Base-by-base conservation (phyloP, 2,797 vertebrate genomes). In the Acridotheres tristis region DNA sequence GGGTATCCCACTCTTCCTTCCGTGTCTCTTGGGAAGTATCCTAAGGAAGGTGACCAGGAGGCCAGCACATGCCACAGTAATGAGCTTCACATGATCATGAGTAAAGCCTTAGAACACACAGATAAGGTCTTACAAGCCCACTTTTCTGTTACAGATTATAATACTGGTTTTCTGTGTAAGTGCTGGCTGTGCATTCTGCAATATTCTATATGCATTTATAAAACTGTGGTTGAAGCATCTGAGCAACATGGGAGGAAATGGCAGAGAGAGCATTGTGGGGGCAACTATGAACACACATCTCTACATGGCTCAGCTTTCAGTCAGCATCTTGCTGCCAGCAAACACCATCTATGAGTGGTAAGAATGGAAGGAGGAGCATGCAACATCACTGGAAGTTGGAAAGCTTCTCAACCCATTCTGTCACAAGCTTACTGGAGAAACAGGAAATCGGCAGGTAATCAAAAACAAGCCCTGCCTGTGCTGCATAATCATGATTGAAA, bases 61-160 rank as follows among this genome's bases (percentile, higher is more conserved):
- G 17, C 21, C 26, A 36, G 29, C 30, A 71, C 25, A 75, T 40
- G 40, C 18, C n/a, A 54, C 26, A 62, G 23, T 42, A 63, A 55
- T 1, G 2, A 78, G 3, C 13, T 74, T 32, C 16, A 32, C 10
- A 36, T 19, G 20, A 58, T 23, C 0, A 1, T 32, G 14, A 43
- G 15, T 23, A 62, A 79, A 58, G 9, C 5, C 27, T 85, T 43
- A 58, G 13, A 67, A 38, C 2, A 15, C 34, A 50, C 1, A 8
- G 20, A 15, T 19, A 36, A 82, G 14, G 7, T 71, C 9, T 25
- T 30, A 43, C 3, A 16, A 5, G 43, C 30, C 13, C 45, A 21
- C 5, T 32, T 22, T 29, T 68, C 51, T 26, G 8, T 65, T 77
- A 30, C 15, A 48, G 32, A 18, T 20, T 53, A 6, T 48, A 30